Evolutionary conservation across 2,797 vertebrate genomes (phyloP).

Genomic region (Sebastes wilsoni): DNA sequence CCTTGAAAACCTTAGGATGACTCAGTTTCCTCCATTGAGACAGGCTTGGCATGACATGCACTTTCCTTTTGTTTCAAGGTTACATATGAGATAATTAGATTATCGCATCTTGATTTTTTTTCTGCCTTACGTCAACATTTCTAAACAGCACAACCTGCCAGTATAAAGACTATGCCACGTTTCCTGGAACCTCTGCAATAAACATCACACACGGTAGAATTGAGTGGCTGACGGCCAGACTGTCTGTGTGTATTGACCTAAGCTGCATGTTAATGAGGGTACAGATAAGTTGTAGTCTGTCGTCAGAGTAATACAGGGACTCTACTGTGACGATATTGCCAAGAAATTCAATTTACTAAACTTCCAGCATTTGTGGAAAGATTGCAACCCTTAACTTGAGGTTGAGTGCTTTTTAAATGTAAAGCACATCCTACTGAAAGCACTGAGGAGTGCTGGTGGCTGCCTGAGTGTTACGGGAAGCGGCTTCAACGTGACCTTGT

Average conservation of each 20-base stretch:
- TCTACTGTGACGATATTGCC: background rate
- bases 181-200: slow-evolving; percentile 2
- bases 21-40: background rate
- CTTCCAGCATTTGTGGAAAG: background rate
- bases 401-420: background rate
- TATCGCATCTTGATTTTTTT: background rate
- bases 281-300: background rate
- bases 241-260: background rate
- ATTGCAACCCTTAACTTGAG: background rate
- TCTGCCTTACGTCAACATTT: background rate
- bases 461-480: slow-evolving; percentile 3
- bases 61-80: background rate
- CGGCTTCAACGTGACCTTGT: background rate
- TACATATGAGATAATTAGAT: background rate
- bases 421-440: background rate
- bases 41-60: background rate
- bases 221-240: background rate
- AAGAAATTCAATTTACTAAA: background rate
- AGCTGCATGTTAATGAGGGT: background rate
- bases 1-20: slow-evolving; percentile 15
- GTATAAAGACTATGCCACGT: background rate
- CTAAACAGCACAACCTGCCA: too few species aligned
- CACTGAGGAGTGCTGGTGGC: background rate
- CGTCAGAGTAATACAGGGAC: too few species aligned
- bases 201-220: background rate